A percentile compares a stretch with the other conserved stretches of the same genome.
phyloP scores from a whole-genome alignment of 2,797 vertebrate species.

The Bucorvus abyssinicus region DNA sequence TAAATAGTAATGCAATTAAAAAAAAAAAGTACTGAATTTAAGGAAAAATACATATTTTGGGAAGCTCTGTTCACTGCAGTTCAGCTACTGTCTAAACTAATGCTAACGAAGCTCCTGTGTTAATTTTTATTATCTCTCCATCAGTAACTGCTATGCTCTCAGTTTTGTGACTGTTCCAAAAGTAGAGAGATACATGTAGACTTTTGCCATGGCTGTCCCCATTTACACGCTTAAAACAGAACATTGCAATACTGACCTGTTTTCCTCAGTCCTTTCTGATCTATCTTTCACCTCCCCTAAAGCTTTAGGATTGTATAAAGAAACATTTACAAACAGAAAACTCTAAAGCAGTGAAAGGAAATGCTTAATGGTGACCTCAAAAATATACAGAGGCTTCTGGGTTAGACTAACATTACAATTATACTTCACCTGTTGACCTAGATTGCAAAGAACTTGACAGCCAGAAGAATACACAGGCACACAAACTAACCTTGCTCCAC shows the following conservation, averaged over 20 bases:
- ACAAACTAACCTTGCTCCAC: neutral
- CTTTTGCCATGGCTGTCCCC: neutral
- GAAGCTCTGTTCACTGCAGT: neutral
- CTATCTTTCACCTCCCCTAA: neutral
- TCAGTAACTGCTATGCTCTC: neutral
- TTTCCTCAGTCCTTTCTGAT: neutral
- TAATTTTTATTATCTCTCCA: neutral
- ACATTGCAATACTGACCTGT: neutral
- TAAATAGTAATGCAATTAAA: neutral
- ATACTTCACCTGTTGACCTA: constrained; percentile 49
- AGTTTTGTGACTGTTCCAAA: neutral
- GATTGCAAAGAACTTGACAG: neutral
- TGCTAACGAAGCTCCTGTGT: neutral
- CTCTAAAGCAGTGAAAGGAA: constrained; percentile 19
- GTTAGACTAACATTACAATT: constrained; percentile 26
- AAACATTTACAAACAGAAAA: neutral
- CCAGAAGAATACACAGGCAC: neutral
- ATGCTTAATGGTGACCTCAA: constrained; percentile 16
- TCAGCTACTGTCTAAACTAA: neutral
- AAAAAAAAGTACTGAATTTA: neutral
- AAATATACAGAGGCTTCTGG: neutral
- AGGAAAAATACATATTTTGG: accelerated
- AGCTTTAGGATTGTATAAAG: neutral
- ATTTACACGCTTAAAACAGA: neutral
- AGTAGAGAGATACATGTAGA: accelerated